phyloP scores from a whole-genome alignment of 2,113 vertebrate genomes.

The Plotosus lineatus region DNA sequence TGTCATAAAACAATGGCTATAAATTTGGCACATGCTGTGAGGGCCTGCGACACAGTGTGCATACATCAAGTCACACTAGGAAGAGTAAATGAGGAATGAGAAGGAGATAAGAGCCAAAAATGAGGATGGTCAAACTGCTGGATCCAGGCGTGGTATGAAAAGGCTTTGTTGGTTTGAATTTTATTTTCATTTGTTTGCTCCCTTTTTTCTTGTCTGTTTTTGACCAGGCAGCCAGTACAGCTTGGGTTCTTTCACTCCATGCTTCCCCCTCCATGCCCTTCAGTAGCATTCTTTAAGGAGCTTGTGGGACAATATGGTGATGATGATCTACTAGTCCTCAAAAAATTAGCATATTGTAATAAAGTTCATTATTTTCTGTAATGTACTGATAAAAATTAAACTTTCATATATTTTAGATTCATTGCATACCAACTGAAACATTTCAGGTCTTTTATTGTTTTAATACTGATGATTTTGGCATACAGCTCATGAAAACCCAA shows the following conservation, averaged over 20 bases:
- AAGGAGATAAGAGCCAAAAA: constrained; percentile 31
- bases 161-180: constrained; percentile 37
- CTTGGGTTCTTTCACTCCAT: constrained; percentile 23
- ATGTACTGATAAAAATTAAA: too few relatives aligned
- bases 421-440: too few relatives aligned
- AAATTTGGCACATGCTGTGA: constrained; percentile 38
- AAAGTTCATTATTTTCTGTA: too few relatives aligned
- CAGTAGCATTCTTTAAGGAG: constrained; percentile 64
- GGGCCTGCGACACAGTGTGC: constrained; percentile 51
- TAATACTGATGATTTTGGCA: too few relatives aligned
- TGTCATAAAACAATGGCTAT: constrained; percentile 19
- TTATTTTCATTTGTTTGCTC: constrained; percentile 36
- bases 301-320: constrained; percentile 73
- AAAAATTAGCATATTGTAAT: too few relatives aligned
- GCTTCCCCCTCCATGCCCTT: constrained; percentile 43
- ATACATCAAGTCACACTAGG: constrained; percentile 61
- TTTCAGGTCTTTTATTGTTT: too few relatives aligned
- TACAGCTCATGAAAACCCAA: too few relatives aligned
- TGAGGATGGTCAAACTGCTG: constrained; percentile 42
- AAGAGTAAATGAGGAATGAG: constrained; percentile 35
- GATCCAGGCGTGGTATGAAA: constrained; percentile 20
- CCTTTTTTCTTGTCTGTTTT: constrained; percentile 36
- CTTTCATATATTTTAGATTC: too few relatives aligned
- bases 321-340: too few relatives aligned
- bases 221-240: constrained; percentile 40